These are phyloP conservation scores for Leptoteleia sp. DNA, from an alignment of 1,140 invertebrate species.

Conservation along the genomic window DNA sequence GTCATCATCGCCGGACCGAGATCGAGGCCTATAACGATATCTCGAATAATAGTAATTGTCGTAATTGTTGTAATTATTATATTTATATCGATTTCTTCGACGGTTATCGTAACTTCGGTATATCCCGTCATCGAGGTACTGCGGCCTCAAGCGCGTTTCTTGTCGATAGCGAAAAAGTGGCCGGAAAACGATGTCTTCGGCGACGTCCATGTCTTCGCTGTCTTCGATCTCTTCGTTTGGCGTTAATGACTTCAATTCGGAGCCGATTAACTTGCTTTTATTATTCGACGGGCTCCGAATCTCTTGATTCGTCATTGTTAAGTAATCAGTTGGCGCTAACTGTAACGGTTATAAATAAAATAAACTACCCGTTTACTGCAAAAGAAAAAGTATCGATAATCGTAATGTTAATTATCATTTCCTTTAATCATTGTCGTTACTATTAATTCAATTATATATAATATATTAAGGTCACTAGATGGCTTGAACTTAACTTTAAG, in stretches of 20 bases:
- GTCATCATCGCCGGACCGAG: slow-evolving; percentile 13
- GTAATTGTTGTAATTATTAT: slow-evolving; percentile 46
- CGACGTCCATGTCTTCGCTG: slow-evolving; percentile 75
- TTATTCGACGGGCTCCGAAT: neutral
- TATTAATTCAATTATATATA: too few species aligned
- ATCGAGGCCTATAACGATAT: slow-evolving; percentile 40
- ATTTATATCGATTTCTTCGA: slow-evolving; percentile 31
- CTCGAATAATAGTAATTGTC: slow-evolving; percentile 33
- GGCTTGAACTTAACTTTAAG: too few species aligned
- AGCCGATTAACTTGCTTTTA: slow-evolving; percentile 10
- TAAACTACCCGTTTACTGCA: slow-evolving; percentile 38
- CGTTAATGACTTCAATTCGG: neutral
- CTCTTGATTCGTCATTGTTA: slow-evolving; percentile 11
- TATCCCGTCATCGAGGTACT: slow-evolving; percentile 35
- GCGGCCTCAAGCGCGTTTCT: slow-evolving; percentile 63
- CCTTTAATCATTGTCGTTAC: too few species aligned
- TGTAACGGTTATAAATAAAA: slow-evolving; percentile 49
- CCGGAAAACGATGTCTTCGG: slow-evolving; percentile 77
- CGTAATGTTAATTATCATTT: too few species aligned
- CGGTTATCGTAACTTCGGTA: slow-evolving; percentile 43
- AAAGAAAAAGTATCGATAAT: neutral
- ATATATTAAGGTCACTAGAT: too few species aligned
- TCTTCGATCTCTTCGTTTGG: slow-evolving; percentile 8
- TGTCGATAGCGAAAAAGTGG: slow-evolving; percentile 77
- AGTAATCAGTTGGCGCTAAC: slow-evolving; percentile 32